phyloP scores from a whole-genome alignment of 2,888 invertebrate species.

The Entomobrya proxima region DNA sequence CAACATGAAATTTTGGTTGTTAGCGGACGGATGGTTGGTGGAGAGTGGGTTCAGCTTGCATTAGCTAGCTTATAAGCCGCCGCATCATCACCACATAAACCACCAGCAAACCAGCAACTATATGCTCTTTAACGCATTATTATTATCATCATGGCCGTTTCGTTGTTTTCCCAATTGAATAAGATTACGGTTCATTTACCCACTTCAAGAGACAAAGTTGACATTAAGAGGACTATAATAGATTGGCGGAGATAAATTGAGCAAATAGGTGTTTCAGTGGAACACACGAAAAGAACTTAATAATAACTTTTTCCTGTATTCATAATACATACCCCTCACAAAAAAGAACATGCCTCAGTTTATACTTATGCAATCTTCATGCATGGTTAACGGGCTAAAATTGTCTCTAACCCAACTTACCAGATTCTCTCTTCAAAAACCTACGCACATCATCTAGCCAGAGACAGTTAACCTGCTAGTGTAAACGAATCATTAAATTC shows the following conservation, averaged over 20 bases:
- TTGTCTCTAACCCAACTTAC: too few species aligned
- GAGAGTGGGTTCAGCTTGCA: neutral
- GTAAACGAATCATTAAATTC: too few species aligned
- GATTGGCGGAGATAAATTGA: slow-evolving; percentile 39
- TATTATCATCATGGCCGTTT: slow-evolving; percentile 37
- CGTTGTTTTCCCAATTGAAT: slow-evolving; percentile 59
- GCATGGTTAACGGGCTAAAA: too few species aligned
- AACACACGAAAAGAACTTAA: neutral
- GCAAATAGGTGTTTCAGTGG: slow-evolving; percentile 16
- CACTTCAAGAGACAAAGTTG: slow-evolving; percentile 49
- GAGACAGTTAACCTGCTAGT: too few species aligned
- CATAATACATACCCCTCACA: too few species aligned
- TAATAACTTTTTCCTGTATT: neutral
- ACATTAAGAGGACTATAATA: slow-evolving; percentile 34
- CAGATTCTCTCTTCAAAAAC: too few species aligned
- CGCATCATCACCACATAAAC: slow-evolving; percentile 10
- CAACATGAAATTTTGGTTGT: slow-evolving; percentile 6
- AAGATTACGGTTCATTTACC: slow-evolving; percentile 60
- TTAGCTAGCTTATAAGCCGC: neutral
- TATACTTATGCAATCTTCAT: too few species aligned
- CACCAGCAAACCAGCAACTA: neutral
- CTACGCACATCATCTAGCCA: too few species aligned
- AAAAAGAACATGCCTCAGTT: too few species aligned
- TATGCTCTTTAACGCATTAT: slow-evolving; percentile 38
- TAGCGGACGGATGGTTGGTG: neutral